Percentiles rank a stretch among this genome's conserved stretches.
Conservation (phyloP, 2,888 invertebrate genomes). For the Bombyx huttoni region DNA sequence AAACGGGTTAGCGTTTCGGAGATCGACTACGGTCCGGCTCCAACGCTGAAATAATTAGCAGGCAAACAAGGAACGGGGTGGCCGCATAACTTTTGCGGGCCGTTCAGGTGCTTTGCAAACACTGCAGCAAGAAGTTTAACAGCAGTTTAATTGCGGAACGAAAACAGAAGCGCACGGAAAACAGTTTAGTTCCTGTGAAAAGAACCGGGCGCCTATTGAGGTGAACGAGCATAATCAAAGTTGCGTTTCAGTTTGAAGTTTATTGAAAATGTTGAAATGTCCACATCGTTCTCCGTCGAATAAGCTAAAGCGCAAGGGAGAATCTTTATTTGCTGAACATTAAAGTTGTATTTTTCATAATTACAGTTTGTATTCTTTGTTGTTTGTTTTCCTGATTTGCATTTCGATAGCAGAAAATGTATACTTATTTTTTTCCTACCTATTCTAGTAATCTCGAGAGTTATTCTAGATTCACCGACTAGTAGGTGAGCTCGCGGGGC, state of each 20-base stretch:
- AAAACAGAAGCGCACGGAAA: slow-evolving; percentile 65
- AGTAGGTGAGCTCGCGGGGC: too few relatives aligned
- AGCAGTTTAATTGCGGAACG: slow-evolving; percentile 68
- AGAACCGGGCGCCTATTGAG: slow-evolving; percentile 51
- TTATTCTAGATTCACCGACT: too few relatives aligned
- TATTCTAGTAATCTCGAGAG: too few relatives aligned
- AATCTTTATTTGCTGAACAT: too few relatives aligned
- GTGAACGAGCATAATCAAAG: slow-evolving; percentile 33
- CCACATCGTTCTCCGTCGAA: slow-evolving; percentile 4
- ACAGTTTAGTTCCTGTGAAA: slow-evolving; percentile 60
- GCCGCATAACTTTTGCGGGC: slow-evolving; percentile 57
- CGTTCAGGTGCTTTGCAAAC: slow-evolving; percentile 67
- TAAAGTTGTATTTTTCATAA: too few relatives aligned
- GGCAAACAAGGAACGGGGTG: slow-evolving; percentile 59
- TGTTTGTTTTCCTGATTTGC: too few relatives aligned
- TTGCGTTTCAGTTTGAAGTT: slow-evolving; percentile 32
- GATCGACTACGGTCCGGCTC: slow-evolving; percentile 46
- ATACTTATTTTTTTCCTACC: too few relatives aligned
- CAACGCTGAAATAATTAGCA: slow-evolving; percentile 61
- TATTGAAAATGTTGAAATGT: slow-evolving; percentile 38
- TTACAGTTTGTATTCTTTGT: too few relatives aligned
- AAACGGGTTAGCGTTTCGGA: slow-evolving; percentile 56
- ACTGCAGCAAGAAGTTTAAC: slow-evolving; percentile 69
- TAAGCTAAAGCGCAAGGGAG: background rate
- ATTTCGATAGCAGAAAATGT: too few relatives aligned